Evolutionary conservation across 2,797 vertebrate genomes (phyloP).

Genomic region (Eulemur rubriventer): DNA sequence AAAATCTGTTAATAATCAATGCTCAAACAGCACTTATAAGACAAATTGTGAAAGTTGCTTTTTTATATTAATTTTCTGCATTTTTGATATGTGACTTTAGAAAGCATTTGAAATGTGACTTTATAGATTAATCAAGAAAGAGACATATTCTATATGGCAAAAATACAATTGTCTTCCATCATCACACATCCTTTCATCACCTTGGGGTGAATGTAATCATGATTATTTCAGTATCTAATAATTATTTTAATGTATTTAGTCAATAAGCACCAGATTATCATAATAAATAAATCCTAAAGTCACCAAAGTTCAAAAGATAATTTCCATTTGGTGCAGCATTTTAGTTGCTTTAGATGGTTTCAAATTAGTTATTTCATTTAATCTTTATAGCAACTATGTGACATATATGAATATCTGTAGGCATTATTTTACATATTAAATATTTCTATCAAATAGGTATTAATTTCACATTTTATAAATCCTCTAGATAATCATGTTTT

Average conservation of each 20-base stretch:
- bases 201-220: background rate
- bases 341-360: background rate
- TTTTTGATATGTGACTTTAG: background rate
- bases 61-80: background rate
- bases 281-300: background rate
- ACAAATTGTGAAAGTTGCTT: background rate
- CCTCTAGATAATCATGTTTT: background rate
- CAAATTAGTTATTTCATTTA: background rate
- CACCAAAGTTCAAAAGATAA: background rate
- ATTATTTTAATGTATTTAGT: background rate
- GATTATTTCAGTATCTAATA: background rate
- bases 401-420: background rate
- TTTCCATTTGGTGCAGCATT: background rate
- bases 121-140: background rate
- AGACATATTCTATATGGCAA: background rate
- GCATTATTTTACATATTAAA: background rate
- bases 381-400: background rate
- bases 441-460: background rate
- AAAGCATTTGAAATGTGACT: background rate
- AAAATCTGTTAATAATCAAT: slow-evolving; percentile 6
- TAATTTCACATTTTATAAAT: background rate
- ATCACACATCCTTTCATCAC: background rate
- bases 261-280: background rate
- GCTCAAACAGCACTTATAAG: background rate
- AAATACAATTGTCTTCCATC: background rate